Percentiles rank a stretch among this genome's conserved stretches.
These are phyloP conservation scores for Cardiocondyla obscurior DNA, from an alignment of 1,140 invertebrate species.

Conservation along the genomic window DNA sequence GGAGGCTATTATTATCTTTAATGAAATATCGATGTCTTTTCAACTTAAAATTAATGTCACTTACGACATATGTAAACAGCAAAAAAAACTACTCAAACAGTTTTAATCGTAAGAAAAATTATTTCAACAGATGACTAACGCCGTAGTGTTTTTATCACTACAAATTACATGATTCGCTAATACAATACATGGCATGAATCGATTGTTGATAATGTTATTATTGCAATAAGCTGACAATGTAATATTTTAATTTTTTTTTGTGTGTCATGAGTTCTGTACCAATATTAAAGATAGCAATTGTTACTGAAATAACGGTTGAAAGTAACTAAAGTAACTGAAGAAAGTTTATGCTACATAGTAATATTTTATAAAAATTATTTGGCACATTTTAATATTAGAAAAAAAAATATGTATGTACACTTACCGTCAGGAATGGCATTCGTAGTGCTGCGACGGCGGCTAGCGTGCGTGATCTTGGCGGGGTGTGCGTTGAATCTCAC, in stretches of 20 bases:
- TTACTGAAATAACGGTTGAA: slow-evolving; percentile 28
- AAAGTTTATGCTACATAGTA: slow-evolving; percentile 37
- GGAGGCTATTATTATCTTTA: slow-evolving; percentile 66
- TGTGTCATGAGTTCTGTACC: slow-evolving; percentile 28
- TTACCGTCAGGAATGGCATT: not conserved
- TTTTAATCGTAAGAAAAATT: slow-evolving; percentile 62
- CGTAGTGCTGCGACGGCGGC: too few relatives aligned
- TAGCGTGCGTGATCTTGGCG: too few relatives aligned
- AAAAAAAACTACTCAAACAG: slow-evolving; percentile 50
- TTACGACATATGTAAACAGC: slow-evolving; percentile 44
- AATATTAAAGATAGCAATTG: slow-evolving; percentile 55
- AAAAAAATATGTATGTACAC: slow-evolving; percentile 1
- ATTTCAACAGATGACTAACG: slow-evolving; percentile 53
- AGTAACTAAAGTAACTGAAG: slow-evolving; percentile 48
- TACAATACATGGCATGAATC: slow-evolving; percentile 24
- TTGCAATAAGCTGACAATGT: slow-evolving; percentile 57
- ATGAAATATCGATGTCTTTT: slow-evolving; percentile 65
- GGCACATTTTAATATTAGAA: not conserved
- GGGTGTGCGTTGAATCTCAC: too few relatives aligned
- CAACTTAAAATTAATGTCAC: slow-evolving; percentile 42
- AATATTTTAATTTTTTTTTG: slow-evolving; percentile 58
- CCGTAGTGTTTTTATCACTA: slow-evolving; percentile 38
- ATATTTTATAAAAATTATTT: slow-evolving; percentile 15
- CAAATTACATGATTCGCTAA: slow-evolving; percentile 55
- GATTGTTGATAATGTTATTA: slow-evolving; percentile 50